Conservation (phyloP, 2,888 invertebrate species). For the Taphrorychus bicolor region DNA sequence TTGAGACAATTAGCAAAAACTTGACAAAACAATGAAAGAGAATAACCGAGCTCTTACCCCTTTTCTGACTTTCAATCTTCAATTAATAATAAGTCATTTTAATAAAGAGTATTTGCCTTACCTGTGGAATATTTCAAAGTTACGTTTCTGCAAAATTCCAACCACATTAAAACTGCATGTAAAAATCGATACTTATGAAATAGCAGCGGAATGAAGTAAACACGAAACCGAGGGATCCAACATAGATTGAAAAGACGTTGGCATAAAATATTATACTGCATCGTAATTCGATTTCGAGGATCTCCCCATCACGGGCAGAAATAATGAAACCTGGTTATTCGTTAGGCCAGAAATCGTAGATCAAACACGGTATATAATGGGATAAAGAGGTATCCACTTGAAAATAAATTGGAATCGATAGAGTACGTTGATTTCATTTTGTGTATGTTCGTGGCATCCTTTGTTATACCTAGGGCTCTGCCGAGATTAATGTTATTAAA, state of each 20-base stretch:
- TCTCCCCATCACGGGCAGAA: slow-evolving; percentile 16
- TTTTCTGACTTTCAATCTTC: too few species aligned
- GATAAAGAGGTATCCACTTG: slow-evolving; percentile 53
- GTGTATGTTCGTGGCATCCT: slow-evolving; percentile 21
- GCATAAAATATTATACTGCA: slow-evolving; percentile 14
- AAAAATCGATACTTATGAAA: background rate
- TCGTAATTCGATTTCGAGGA: slow-evolving; percentile 12
- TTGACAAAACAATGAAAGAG: too few species aligned
- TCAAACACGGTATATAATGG: slow-evolving; percentile 41
- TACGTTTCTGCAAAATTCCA: too few species aligned
- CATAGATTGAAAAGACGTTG: background rate
- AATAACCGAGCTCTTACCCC: too few species aligned
- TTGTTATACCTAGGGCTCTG: slow-evolving; percentile 21
- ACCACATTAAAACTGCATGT: too few species aligned
- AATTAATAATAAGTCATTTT: too few species aligned
- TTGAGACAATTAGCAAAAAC: too few species aligned
- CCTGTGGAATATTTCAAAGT: too few species aligned
- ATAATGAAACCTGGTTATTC: slow-evolving; percentile 30
- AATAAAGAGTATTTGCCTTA: too few species aligned
- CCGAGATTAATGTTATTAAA: slow-evolving; percentile 36
- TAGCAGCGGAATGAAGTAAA: background rate
- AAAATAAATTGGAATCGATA: slow-evolving; percentile 54
- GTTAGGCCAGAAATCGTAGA: slow-evolving; percentile 32
- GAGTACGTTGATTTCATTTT: slow-evolving; percentile 46
- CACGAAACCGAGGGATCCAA: background rate